phyloP scores from a whole-genome alignment of 1,140 invertebrate genomes.

The Stegodyphus mimosarum region DNA sequence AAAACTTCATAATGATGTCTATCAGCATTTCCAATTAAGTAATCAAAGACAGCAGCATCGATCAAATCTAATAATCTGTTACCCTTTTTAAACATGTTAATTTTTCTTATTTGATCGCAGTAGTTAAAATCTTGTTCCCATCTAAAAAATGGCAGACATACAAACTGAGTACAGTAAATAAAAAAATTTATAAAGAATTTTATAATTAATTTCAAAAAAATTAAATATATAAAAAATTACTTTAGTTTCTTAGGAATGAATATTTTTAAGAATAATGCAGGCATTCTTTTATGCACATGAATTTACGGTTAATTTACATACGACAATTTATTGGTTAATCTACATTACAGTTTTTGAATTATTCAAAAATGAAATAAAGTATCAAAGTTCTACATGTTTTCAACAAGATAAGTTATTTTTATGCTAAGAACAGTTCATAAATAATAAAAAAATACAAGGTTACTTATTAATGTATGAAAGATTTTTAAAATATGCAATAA shows the following conservation, averaged over 20 bases:
- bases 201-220: background rate
- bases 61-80: constrained; percentile 84
- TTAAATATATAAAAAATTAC: background rate
- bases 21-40: constrained; percentile 94
- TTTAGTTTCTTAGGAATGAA: background rate
- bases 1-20: constrained; percentile 90
- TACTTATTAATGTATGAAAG: too few relatives aligned
- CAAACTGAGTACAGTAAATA: background rate
- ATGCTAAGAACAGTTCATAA: too few relatives aligned
- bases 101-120: constrained; percentile 77
- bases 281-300: too few relatives aligned
- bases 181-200: background rate
- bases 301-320: too few relatives aligned
- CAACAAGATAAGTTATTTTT: too few relatives aligned
- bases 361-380: too few relatives aligned
- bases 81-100: constrained; percentile 65
- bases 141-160: constrained; percentile 65
- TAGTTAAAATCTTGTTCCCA: constrained; percentile 85
- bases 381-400: too few relatives aligned
- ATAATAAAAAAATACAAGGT: too few relatives aligned
- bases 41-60: constrained; percentile 91
- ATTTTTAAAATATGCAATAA: too few relatives aligned
- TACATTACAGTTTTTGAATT: too few relatives aligned
- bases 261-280: too few relatives aligned
- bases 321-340: too few relatives aligned